A percentile compares a stretch with the other conserved stretches of the same genome.
phyloP scores from a whole-genome alignment of 2,797 vertebrate species.

The Paratrypauchen microcephalus region DNA sequence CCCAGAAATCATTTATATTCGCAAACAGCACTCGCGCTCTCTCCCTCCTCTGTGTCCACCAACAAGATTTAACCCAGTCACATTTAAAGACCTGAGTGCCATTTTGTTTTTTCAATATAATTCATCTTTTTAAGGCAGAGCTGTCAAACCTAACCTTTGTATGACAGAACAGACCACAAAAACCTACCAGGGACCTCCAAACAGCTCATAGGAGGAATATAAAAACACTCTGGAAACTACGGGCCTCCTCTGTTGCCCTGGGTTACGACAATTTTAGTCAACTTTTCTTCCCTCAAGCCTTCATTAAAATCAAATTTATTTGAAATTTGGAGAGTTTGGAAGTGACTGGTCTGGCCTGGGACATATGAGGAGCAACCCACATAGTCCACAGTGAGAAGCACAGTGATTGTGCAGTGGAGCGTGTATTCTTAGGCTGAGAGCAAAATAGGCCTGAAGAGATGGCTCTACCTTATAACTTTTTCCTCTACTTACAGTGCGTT shows the following conservation, averaged over 20 bases:
- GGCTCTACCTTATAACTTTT: background rate
- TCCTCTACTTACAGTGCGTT: too few relatives aligned
- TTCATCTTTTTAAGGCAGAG: slow-evolving; percentile 19
- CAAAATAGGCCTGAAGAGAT: background rate
- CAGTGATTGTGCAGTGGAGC: background rate
- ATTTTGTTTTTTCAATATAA: slow-evolving; percentile 20
- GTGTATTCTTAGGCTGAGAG: background rate
- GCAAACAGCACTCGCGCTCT: background rate
- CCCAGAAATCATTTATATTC: slow-evolving; percentile 5
- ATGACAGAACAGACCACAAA: slow-evolving; percentile 19
- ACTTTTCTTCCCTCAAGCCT: slow-evolving; percentile 29
- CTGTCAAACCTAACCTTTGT: slow-evolving; percentile 38
- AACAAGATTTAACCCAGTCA: slow-evolving; percentile 2
- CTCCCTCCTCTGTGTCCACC: background rate
- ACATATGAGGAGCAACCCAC: slow-evolving; percentile 30
- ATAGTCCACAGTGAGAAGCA: slow-evolving; percentile 2
- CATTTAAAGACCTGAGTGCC: slow-evolving; percentile 5
- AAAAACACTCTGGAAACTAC: slow-evolving; percentile 14
- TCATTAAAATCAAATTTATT: slow-evolving; percentile 43
- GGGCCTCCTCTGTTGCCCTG: slow-evolving; percentile 14
- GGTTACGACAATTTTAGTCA: slow-evolving; percentile 33
- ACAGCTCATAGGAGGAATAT: slow-evolving; percentile 19
- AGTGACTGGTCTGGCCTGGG: slow-evolving; percentile 31
- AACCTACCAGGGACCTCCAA: slow-evolving; percentile 17
- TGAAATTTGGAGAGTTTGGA: slow-evolving; percentile 33